Evolutionary conservation across 2,888 invertebrate genomes (phyloP).

Genomic region (Aspidiotus rigidus): DNA sequence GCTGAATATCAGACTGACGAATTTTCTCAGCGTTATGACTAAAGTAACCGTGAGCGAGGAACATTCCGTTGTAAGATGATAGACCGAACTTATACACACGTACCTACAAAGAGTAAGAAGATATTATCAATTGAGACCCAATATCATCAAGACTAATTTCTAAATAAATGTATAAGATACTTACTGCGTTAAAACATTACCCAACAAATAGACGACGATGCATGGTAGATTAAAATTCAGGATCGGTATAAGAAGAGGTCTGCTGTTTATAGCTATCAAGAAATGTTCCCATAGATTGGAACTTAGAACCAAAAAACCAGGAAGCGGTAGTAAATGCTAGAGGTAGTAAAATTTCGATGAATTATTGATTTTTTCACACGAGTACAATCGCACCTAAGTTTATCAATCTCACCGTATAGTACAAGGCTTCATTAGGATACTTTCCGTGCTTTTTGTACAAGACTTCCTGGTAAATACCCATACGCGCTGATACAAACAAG

Average conservation of each 20-base stretch:
- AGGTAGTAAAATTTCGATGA: slow-evolving; percentile 27
- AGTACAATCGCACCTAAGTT: not conserved
- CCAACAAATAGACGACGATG: slow-evolving; percentile 65
- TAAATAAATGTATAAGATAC: slow-evolving; percentile 6
- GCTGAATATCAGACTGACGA: slow-evolving; percentile 87
- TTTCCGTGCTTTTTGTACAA: slow-evolving; percentile 77
- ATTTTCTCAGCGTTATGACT: slow-evolving; percentile 91
- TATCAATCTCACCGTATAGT: slow-evolving; percentile 57
- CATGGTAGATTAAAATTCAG: slow-evolving; percentile 58
- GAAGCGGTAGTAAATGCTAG: slow-evolving; percentile 79
- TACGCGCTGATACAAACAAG: slow-evolving; percentile 81
- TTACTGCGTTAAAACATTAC: slow-evolving; percentile 82
- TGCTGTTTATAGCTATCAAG: slow-evolving; percentile 59
- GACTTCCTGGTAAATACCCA: slow-evolving; percentile 91
- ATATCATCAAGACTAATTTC: not conserved
- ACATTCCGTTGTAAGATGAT: slow-evolving; percentile 86
- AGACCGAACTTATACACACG: slow-evolving; percentile 90
- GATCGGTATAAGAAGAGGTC: slow-evolving; percentile 50
- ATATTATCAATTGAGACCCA: slow-evolving; percentile 10
- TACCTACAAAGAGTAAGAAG: slow-evolving; percentile 48
- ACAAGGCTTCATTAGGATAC: slow-evolving; percentile 79
- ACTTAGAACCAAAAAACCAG: slow-evolving; percentile 73
- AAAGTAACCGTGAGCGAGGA: slow-evolving; percentile 88
- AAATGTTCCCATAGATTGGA: slow-evolving; percentile 69
- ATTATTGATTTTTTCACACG: slow-evolving; percentile 8